Base-by-base conservation (phyloP, 2,888 invertebrate species). In the Chrysolina haemoptera region DNA sequence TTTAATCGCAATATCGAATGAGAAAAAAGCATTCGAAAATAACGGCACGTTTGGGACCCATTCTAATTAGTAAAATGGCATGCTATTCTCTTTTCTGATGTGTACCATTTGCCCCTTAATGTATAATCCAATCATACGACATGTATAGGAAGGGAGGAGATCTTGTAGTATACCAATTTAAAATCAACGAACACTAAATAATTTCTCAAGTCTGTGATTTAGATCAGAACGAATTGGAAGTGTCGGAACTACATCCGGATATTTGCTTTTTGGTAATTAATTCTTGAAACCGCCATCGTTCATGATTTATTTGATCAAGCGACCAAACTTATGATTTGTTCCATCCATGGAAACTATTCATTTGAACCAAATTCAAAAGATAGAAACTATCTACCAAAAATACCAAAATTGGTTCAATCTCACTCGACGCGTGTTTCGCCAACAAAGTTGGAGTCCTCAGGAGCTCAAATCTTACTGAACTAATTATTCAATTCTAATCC, bases 11-110 rank as follows among this genome's bases (percentile, higher is more conserved):
- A 79, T 82, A 84, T 84, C 82, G 81, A 79, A 82, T 82, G 78
- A 81, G 80, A 80, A 79, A 76, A 82, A 81, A 82, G 78, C 82
- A 78, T 80, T 81, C 76, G 74, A 66, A 73, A 75, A 78, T 81
- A 83, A 84, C 81, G 81, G 81, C 80, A 82, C 84, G 79, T 82
- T 78, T 82, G 84, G 83, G 84, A 84, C 79, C 79, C 68, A 83
- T 84, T 83, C 80, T 82, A 84, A 84, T 84, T 84, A 84, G 83
- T 83, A 82, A 82, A 83, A 84, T 83, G 82, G 82, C 82, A 78
- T 81, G 80, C 80, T 76, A 78, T 80, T 80, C 80, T 81, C 81
- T 80, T 81, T 79, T 78, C 81, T 77, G 78, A 76, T 76, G 78
- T 59, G 59, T 80, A 79, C 70, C 71, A 74, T 75, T 76, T 74